phyloP scores from a whole-genome alignment of 2,888 invertebrate genomes.

The Melanargia galathea region DNA sequence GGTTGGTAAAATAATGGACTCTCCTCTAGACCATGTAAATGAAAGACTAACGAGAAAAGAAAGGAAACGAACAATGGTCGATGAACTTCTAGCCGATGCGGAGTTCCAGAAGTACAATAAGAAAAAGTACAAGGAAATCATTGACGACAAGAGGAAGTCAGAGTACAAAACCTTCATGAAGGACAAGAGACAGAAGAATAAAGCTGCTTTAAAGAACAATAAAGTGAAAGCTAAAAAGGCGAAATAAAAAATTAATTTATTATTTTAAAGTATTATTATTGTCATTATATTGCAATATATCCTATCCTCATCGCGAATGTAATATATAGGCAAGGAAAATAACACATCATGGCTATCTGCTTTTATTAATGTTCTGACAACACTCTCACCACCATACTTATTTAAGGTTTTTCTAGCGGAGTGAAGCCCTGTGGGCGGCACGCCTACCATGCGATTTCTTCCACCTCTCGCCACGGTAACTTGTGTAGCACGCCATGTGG shows the following conservation, averaged over 20 bases:
- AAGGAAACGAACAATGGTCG: slow-evolving; percentile 94
- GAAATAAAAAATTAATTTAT: slow-evolving; percentile 43
- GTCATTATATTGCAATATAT: too few species aligned
- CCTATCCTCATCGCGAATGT: too few species aligned
- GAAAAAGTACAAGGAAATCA: slow-evolving; percentile 89
- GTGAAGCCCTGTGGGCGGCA: not conserved
- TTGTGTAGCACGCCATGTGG: not conserved
- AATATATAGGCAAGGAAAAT: too few species aligned
- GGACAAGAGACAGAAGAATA: slow-evolving; percentile 87
- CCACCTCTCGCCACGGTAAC: not conserved
- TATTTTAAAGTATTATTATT: too few species aligned
- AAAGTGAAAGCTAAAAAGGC: slow-evolving; percentile 61
- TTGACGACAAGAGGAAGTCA: slow-evolving; percentile 86
- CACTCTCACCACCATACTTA: not conserved
- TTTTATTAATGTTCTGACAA: too few species aligned
- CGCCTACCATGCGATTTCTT: not conserved
- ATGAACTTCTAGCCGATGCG: slow-evolving; percentile 95
- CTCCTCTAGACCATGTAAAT: slow-evolving; percentile 92
- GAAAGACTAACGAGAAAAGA: slow-evolving; percentile 92
- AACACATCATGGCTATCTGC: too few species aligned
- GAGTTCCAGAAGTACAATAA: slow-evolving; percentile 92
- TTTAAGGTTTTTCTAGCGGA: too few species aligned
- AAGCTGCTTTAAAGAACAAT: slow-evolving; percentile 70
- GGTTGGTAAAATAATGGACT: slow-evolving; percentile 92
- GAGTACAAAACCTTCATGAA: slow-evolving; percentile 89